A percentile compares a stretch with the other conserved stretches of the same genome.
phyloP scores from a whole-genome alignment of 1,140 invertebrate genomes.

The Papilio dardanus region DNA sequence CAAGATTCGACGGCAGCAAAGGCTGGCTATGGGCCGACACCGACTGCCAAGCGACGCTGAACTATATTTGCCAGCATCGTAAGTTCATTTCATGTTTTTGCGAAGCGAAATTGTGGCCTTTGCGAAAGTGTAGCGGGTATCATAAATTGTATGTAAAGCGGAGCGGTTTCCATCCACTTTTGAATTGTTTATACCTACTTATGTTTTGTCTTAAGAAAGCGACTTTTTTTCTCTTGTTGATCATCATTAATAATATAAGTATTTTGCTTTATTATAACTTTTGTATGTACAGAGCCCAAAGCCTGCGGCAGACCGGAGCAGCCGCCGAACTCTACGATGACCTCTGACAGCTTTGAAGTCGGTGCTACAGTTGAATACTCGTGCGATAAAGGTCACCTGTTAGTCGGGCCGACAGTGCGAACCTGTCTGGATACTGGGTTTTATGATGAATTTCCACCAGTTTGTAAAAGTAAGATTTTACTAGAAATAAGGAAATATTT shows the following conservation, averaged over 20 bases:
- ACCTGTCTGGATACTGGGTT: conserved; percentile 95
- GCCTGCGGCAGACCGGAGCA: conserved; percentile 95
- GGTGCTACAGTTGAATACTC: conserved; percentile 93
- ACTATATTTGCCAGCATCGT: conserved; percentile 98
- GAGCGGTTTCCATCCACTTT: neutral
- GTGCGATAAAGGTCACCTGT: conserved; percentile 92
- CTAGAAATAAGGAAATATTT: neutral
- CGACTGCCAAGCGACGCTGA: conserved; percentile 92
- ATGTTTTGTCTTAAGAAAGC: neutral
- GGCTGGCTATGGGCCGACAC: conserved; percentile 98
- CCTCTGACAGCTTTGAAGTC: conserved; percentile 89
- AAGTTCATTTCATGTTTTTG: conserved; percentile 79
- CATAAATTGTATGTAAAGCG: neutral
- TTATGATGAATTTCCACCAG: conserved; percentile 96
- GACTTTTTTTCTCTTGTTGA: neutral
- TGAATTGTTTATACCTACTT: neutral
- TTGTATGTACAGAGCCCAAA: conserved; percentile 87
- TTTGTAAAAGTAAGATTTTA: conserved; percentile 92
- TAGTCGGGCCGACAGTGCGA: conserved; percentile 92
- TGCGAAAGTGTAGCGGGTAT: conserved; percentile 6
- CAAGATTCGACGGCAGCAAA: conserved; percentile 95
- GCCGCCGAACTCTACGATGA: conserved; percentile 96
- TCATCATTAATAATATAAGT: neutral
- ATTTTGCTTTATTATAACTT: neutral
- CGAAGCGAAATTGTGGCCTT: conserved; percentile 39